Base-by-base conservation (phyloP, 2,888 invertebrate species). In the Chrysina gloriosa region DNA sequence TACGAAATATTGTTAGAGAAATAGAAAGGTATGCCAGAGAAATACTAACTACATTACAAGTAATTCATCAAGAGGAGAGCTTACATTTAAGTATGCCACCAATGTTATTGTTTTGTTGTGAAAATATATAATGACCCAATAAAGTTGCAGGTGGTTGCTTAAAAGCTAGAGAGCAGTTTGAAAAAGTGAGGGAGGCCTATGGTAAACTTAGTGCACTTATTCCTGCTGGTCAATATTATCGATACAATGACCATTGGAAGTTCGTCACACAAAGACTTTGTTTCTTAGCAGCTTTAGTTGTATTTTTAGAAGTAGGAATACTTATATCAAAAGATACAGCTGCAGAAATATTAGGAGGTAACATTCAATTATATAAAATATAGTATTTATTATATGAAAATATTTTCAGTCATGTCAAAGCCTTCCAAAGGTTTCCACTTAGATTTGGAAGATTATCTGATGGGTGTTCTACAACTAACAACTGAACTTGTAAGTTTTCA, bases 191-290 rank as follows among this genome's bases (percentile, higher is more conserved):
- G 4, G 82, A 85, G 21, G 89, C 90, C 9, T 95, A 92, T 78
- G 79, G 81, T 1, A 87, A 86, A 71, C 84, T 96, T 39, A 86
- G 89, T 16, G 80, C 83, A 42, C 85, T 91, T 63, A 87, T 96
- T 29, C 94, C 95, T 0, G 71, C 84, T 1, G 90, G 90, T 52
- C 93, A 95, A 76, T 96, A 93, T 83, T 96, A 94, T 82, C 88
- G 94, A 74, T 97, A 91, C 79, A 90, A 94, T 73, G 96, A 96
- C 76, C 93, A 94, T 77, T 97, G 96, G 96, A 87, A 92, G 36
- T 92, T 87, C 78, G 90, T 91, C 70, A 93, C 92, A 0, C 96
- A 96, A 79, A 86, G 92, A 48, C 86, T 94, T 73, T 90, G 92
- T 67, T 96, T 92, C 81, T 84, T 94, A 9, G 89, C 91, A 50